Conservation (phyloP, 2,888 invertebrate genomes). For the Chironomus tentans region DNA sequence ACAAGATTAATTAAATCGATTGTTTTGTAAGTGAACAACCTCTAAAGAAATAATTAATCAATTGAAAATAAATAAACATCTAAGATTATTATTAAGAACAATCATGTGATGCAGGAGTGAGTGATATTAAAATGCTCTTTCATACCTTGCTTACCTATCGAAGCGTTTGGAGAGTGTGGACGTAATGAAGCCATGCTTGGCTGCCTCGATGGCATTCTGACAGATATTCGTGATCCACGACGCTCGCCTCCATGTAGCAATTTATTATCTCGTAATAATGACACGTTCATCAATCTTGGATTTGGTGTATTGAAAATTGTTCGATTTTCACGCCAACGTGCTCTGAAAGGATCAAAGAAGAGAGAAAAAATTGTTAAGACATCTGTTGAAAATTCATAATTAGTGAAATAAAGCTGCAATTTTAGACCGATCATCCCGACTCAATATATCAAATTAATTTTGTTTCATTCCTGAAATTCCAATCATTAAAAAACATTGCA, state of each 20-base stretch:
- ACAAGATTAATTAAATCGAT: too few species aligned
- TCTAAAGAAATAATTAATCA: neutral
- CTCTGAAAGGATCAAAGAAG: conserved; percentile 48
- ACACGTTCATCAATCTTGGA: conserved; percentile 87
- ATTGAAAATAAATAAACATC: neutral
- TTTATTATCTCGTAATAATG: conserved; percentile 71
- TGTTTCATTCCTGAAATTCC: too few species aligned
- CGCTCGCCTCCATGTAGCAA: conserved; percentile 65
- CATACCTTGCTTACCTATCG: conserved; percentile 40
- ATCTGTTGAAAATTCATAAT: too few species aligned
- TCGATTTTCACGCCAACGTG: conserved; percentile 83
- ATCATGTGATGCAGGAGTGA: conserved; percentile 2
- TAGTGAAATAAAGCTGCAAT: neutral
- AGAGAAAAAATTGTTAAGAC: neutral
- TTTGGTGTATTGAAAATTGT: conserved; percentile 92
- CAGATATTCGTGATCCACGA: conserved; percentile 69
- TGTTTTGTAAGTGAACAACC: too few species aligned
- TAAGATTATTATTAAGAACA: neutral
- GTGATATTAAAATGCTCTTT: conserved; percentile 35
- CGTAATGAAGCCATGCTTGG: conserved; percentile 77
- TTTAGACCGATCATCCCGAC: neutral
- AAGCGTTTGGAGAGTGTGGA: conserved; percentile 57
- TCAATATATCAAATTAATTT: too few species aligned
- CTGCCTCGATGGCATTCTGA: conserved; percentile 71
- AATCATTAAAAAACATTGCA: too few species aligned